Evolutionary conservation across 1,140 invertebrate genomes (phyloP).

Genomic region (Lutraria rhynchaena): DNA sequence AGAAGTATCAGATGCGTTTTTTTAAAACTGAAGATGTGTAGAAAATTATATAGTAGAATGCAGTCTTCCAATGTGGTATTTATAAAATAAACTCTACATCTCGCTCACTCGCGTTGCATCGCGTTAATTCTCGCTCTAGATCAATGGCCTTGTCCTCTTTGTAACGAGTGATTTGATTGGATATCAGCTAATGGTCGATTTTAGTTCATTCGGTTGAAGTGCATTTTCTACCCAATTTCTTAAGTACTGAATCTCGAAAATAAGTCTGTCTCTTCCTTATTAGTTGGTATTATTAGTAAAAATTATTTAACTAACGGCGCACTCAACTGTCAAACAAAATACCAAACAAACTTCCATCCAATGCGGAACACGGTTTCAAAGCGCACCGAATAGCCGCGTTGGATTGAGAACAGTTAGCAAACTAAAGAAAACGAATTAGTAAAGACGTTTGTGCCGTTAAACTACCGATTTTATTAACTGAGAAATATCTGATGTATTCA

Average conservation of each 20-base stretch:
- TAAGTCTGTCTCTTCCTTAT: neutral
- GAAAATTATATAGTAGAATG: too few species aligned
- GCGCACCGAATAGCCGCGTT: slow-evolving; percentile 49
- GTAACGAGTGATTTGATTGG: slow-evolving; percentile 60
- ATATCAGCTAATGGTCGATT: slow-evolving; percentile 51
- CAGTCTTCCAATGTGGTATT: too few species aligned
- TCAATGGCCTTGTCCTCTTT: slow-evolving; percentile 14
- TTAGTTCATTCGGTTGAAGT: slow-evolving; percentile 52
- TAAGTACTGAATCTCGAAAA: slow-evolving; percentile 27
- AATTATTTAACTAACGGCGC: neutral
- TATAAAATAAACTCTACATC: too few species aligned
- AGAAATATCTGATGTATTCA: neutral
- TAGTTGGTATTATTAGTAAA: neutral
- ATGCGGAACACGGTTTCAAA: slow-evolving; percentile 61
- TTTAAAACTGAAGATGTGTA: too few species aligned
- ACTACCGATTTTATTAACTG: neutral
- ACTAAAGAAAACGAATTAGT: slow-evolving; percentile 1
- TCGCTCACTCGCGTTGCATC: neutral
- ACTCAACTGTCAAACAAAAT: slow-evolving; percentile 5
- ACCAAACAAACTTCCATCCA: slow-evolving; percentile 57
- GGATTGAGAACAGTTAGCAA: slow-evolving; percentile 36
- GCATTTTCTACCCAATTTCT: slow-evolving; percentile 9
- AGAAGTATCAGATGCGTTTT: too few species aligned
- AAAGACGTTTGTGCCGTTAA: neutral
- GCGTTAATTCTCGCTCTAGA: neutral